Percentiles rank a stretch among this genome's conserved stretches.
phyloP scores from a whole-genome alignment of 2,797 vertebrate species.

The Fistularia tabacaria region DNA sequence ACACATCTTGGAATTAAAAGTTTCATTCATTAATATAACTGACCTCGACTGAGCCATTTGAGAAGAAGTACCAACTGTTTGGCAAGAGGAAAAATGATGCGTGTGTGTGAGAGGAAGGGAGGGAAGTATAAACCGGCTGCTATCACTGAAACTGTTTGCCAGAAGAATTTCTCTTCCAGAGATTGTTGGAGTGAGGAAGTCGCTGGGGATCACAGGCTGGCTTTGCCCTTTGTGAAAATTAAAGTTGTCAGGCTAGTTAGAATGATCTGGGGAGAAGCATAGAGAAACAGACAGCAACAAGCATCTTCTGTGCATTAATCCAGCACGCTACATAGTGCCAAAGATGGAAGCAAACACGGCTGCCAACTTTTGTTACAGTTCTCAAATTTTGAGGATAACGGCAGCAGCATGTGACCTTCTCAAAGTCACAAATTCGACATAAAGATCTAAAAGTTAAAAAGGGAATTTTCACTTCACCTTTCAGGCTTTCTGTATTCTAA shows the following conservation, averaged over 20 bases:
- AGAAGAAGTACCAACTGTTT: conserved; percentile 15
- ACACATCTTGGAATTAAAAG: not conserved
- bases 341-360: not conserved
- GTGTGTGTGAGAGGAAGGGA: conserved; percentile 1
- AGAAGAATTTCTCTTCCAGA: conserved; percentile 29
- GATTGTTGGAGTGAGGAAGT: conserved; percentile 30
- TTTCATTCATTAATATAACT: conserved; percentile 13
- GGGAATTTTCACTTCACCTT: too few relatives aligned
- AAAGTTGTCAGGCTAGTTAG: conserved; percentile 16
- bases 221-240: conserved; percentile 40
- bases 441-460: too few relatives aligned
- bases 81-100: conserved; percentile 14
- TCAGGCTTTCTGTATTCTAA: too few relatives aligned
- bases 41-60: conserved; percentile 22
- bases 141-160: conserved; percentile 41
- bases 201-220: conserved; percentile 25
- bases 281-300: conserved; percentile 30
- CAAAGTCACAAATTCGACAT: too few relatives aligned
- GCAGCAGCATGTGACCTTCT: too few relatives aligned
- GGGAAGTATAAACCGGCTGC: conserved; percentile 35
- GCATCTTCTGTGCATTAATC: conserved; percentile 35
- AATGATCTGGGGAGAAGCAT: conserved; percentile 7
- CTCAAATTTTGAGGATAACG: too few relatives aligned
- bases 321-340: not conserved
- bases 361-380: not conserved